These are phyloP conservation scores for Poecilia latipinna DNA, from an alignment of 2,113 vertebrate species.

Conservation along the genomic window DNA sequence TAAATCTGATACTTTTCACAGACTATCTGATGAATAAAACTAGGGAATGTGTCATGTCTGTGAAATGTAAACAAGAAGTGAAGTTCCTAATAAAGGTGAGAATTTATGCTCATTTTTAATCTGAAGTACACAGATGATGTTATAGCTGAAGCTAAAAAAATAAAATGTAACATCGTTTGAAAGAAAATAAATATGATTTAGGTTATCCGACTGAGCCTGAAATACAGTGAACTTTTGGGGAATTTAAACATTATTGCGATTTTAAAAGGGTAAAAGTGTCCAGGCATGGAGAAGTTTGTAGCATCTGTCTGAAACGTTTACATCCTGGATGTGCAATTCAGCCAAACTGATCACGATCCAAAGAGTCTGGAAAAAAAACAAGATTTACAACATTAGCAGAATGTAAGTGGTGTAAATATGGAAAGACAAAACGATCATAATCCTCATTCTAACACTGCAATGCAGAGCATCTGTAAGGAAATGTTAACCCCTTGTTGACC, in stretches of 20 bases:
- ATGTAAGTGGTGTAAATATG: no score
- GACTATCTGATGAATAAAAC: background rate
- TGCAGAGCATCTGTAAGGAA: no score
- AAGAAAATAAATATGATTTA: constrained; percentile 46
- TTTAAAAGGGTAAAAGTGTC: constrained; percentile 11
- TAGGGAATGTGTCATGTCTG: background rate
- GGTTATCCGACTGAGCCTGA: constrained; percentile 22
- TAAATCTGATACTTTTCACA: constrained; percentile 2
- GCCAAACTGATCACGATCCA: constrained; percentile 85
- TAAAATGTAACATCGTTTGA: constrained; percentile 12
- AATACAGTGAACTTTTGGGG: background rate
- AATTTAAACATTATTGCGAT: constrained; percentile 19
- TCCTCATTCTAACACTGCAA: no score
- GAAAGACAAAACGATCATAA: no score
- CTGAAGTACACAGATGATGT: background rate
- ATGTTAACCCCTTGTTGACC: no score
- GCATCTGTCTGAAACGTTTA: constrained; percentile 11
- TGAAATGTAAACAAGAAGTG: background rate
- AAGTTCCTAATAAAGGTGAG: background rate
- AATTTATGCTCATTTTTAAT: background rate
- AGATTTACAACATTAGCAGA: background rate
- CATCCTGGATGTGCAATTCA: constrained; percentile 5
- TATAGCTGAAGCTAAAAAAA: constrained; percentile 12
- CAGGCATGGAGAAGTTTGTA: constrained; percentile 8
- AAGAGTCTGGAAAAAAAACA: constrained; percentile 84